These are phyloP conservation scores for Enteromius trimaculatus DNA, from an alignment of 2,797 vertebrate genomes.

Conservation along the genomic window DNA sequence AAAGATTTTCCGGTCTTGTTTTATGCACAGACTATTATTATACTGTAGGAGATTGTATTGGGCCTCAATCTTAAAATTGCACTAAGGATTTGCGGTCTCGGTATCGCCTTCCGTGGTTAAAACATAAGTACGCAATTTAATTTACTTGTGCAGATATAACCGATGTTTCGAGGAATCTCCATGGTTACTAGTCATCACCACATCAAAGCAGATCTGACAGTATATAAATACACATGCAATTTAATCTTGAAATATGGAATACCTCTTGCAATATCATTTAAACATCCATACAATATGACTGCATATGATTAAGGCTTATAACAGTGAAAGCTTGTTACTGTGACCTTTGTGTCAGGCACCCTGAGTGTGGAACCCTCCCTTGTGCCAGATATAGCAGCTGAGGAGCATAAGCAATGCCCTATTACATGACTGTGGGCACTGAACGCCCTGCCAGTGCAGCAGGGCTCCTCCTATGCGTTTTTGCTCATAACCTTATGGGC, in stretches of 20 bases:
- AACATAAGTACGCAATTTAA: neutral
- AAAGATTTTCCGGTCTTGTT: no score
- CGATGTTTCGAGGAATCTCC: neutral
- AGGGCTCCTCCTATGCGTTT: conserved; percentile 46
- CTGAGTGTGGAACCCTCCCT: conserved; percentile 48
- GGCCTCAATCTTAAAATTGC: neutral
- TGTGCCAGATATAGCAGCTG: conserved; percentile 70
- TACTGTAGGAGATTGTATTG: neutral
- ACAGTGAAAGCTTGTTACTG: conserved; percentile 19
- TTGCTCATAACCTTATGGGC: conserved; percentile 37
- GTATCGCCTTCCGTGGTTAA: neutral
- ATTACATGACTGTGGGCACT: conserved; percentile 63
- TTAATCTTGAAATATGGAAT: no score
- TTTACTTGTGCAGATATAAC: neutral
- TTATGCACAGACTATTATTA: neutral
- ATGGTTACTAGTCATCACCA: neutral
- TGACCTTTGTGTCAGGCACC: conserved; percentile 18
- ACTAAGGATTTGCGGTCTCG: neutral
- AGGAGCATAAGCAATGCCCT: conserved; percentile 62
- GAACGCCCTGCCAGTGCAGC: conserved; percentile 66
- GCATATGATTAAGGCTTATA: neutral
- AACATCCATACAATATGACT: neutral
- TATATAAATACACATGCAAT: no score
- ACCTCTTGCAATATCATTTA: neutral
- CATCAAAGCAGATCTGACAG: neutral